Percentiles rank a stretch among this genome's conserved stretches.
phyloP scores from a whole-genome alignment of 2,113 vertebrate genomes.

The Urocolius indicus region DNA sequence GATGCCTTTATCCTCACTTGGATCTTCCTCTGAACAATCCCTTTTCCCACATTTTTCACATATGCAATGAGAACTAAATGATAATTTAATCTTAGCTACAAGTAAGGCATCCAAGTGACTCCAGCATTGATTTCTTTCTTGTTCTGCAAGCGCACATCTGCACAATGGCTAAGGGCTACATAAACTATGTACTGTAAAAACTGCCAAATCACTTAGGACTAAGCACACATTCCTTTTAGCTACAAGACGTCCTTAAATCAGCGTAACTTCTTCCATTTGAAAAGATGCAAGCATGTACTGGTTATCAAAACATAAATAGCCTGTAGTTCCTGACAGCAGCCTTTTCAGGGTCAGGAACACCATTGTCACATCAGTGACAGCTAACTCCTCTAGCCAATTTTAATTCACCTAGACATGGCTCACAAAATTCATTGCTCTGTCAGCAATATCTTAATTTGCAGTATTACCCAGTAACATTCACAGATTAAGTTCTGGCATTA shows the following conservation, averaged over 20 bases:
- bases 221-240: neutral
- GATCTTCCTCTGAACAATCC: neutral
- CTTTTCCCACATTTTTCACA: neutral
- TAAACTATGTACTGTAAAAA: neutral
- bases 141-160: neutral
- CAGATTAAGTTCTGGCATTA: neutral
- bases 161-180: neutral
- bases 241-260: neutral
- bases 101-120: slow-evolving; percentile 36
- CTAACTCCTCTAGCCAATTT: neutral
- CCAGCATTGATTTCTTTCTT: neutral
- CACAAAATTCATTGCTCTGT: neutral
- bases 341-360: neutral
- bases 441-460: neutral
- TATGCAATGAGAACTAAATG: neutral
- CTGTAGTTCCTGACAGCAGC: neutral
- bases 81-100: neutral
- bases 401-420: neutral
- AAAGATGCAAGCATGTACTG: neutral
- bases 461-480: neutral
- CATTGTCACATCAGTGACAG: neutral
- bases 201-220: neutral
- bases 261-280: neutral
- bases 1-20: neutral
- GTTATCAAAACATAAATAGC: neutral